A percentile compares a stretch with the other conserved stretches of the same genome.
These are phyloP conservation scores for Cantharis rufa DNA, from an alignment of 2,888 invertebrate genomes.

Conservation along the genomic window DNA sequence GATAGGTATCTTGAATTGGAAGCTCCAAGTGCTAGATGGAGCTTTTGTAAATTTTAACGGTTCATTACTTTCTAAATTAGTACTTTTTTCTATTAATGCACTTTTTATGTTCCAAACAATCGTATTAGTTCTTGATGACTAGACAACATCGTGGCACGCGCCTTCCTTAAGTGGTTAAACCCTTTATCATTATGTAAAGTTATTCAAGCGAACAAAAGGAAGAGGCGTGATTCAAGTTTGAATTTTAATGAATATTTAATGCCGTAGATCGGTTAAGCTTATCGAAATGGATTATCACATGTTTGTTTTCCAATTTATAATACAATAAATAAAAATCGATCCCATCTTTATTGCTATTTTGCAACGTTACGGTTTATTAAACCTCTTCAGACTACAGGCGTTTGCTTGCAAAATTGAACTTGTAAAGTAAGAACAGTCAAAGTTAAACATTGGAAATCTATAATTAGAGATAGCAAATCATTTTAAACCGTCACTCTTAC, in stretches of 20 bases:
- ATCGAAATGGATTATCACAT: slow-evolving; percentile 4
- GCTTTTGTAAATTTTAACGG: not conserved
- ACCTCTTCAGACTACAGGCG: not conserved
- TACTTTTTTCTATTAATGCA: not conserved
- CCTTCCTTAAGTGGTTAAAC: slow-evolving; percentile 2
- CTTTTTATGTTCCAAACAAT: not conserved
- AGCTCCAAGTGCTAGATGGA: not conserved
- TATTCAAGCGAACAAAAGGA: slow-evolving; percentile 7
- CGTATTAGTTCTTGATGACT: not conserved
- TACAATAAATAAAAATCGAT: not conserved
- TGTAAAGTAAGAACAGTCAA: not conserved
- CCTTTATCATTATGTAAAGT: slow-evolving; percentile 2
- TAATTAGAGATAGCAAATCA: not conserved
- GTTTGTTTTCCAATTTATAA: not conserved
- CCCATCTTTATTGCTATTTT: not conserved
- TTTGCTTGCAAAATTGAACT: not conserved
- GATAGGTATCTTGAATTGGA: not conserved
- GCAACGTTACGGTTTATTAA: not conserved
- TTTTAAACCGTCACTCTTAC: not conserved
- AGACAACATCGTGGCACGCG: slow-evolving; percentile 1
- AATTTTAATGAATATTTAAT: slow-evolving; percentile 8
- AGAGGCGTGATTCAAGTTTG: slow-evolving; percentile 4
- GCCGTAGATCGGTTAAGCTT: not conserved
- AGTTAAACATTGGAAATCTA: not conserved
- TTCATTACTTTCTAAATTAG: not conserved